phyloP scores from a whole-genome alignment of 2,888 invertebrate genomes.

The Macrophya alboannulata region DNA sequence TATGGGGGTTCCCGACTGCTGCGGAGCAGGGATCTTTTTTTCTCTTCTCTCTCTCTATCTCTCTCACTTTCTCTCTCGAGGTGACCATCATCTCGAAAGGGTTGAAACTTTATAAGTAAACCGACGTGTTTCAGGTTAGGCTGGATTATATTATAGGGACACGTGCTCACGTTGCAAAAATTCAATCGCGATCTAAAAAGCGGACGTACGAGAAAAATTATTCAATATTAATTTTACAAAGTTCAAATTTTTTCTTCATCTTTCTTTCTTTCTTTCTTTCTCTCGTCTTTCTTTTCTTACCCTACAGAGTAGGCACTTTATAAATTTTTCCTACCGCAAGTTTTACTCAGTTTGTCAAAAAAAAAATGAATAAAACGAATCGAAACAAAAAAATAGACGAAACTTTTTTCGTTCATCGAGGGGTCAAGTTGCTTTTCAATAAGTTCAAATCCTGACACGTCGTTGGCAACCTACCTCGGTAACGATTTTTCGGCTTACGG shows the following conservation, averaged over 20 bases:
- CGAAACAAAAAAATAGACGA: not conserved
- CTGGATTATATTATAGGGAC: constrained; percentile 59
- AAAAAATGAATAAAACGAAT: not conserved
- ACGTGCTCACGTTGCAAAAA: constrained; percentile 31
- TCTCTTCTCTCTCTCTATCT: constrained; percentile 32
- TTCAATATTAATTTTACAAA: not conserved
- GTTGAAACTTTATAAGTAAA: constrained; percentile 23
- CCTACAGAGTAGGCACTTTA: not conserved
- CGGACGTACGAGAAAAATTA: not conserved
- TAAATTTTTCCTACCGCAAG: not conserved
- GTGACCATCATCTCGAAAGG: constrained; percentile 38
- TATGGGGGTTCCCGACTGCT: constrained; percentile 39
- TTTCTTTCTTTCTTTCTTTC: not conserved
- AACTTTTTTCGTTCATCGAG: not conserved
- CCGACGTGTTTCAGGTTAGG: constrained; percentile 45
- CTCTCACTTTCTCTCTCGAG: constrained; percentile 22
- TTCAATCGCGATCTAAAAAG: not conserved
- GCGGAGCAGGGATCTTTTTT: constrained; percentile 8
- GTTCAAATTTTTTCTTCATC: too few species aligned
- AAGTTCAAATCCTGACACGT: not conserved
- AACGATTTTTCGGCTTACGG: not conserved
- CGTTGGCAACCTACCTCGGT: not conserved
- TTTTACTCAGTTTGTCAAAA: not conserved
- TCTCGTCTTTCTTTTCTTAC: not conserved
- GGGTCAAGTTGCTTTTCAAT: constrained; percentile 19